phyloP scores from a whole-genome alignment of 2,888 invertebrate species.

The Prosopocoilus inquinatus region DNA sequence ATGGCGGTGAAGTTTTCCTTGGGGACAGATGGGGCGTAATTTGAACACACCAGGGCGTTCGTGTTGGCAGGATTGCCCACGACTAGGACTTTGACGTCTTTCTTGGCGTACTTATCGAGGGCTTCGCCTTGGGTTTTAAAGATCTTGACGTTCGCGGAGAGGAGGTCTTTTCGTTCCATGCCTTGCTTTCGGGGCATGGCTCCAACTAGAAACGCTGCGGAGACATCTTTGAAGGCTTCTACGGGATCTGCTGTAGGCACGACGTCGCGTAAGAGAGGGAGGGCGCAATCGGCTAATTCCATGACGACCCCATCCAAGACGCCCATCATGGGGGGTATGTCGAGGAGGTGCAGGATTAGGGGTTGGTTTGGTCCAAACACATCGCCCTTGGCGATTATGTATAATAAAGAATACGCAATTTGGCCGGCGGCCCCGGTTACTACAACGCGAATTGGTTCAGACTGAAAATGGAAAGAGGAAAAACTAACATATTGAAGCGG shows the following conservation, averaged over 20 bases:
- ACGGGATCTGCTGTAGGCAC: conserved; percentile 85
- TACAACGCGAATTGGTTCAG: conserved; percentile 85
- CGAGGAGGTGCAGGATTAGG: conserved; percentile 84
- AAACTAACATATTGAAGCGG: too few relatives aligned
- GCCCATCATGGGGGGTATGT: conserved; percentile 93
- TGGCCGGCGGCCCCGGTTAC: conserved; percentile 99
- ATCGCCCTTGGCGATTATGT: conserved; percentile 92
- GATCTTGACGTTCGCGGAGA: conserved; percentile 96
- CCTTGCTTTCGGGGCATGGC: conserved; percentile 97
- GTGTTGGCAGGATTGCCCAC: conserved; percentile 99
- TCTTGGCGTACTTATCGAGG: conserved; percentile 84
- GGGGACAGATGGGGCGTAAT: conserved; percentile 95
- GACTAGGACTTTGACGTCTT: conserved; percentile 91
- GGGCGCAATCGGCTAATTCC: conserved; percentile 94
- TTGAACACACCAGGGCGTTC: conserved; percentile 92
- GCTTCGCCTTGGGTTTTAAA: conserved; percentile 97
- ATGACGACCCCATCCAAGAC: conserved; percentile 98
- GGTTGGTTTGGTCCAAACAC: conserved; percentile 91
- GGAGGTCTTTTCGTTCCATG: conserved; percentile 97
- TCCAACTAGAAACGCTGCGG: conserved; percentile 95
- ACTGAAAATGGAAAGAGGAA: conserved; percentile 52
- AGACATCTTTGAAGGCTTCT: conserved; percentile 93
- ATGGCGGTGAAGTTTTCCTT: conserved; percentile 95
- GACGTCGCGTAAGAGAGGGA: conserved; percentile 82
- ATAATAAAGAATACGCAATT: conserved; percentile 95